phyloP scores from a whole-genome alignment of 2,888 invertebrate genomes.

The Coremacera marginata region DNA sequence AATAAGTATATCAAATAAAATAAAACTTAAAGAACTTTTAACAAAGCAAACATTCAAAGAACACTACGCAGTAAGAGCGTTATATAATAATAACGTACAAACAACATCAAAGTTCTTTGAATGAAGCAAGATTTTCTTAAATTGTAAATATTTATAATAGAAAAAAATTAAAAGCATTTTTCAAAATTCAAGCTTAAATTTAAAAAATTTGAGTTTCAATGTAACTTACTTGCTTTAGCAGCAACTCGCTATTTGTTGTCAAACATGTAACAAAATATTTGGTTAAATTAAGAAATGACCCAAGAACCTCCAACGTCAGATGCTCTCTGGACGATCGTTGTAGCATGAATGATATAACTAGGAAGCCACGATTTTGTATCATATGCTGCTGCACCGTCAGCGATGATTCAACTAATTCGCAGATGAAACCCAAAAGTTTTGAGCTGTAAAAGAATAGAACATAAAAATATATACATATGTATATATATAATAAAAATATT shows the following conservation, averaged over 20 bases:
- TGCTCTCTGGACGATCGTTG: slow-evolving; percentile 94
- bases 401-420: slow-evolving; percentile 96
- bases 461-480: no score
- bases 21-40: no score
- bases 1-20: no score
- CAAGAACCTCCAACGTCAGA: slow-evolving; percentile 92
- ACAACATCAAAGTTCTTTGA: no score
- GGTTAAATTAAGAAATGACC: slow-evolving; percentile 90
- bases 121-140: neutral
- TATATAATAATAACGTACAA: no score
- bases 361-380: slow-evolving; percentile 97
- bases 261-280: slow-evolving; percentile 94
- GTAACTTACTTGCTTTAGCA: slow-evolving; percentile 86
- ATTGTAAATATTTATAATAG: slow-evolving; percentile 25
- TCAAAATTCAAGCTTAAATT: neutral
- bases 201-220: neutral
- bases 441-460: slow-evolving; percentile 75
- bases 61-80: no score
- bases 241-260: slow-evolving; percentile 90
- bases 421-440: slow-evolving; percentile 95
- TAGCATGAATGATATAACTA: slow-evolving; percentile 97
- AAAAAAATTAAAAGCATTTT: neutral
- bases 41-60: no score
- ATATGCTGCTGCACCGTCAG: slow-evolving; percentile 99
- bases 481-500: no score